Evolutionary conservation across 2,113 vertebrate species (phyloP).

Genomic region (Prietella phreatophila): DNA sequence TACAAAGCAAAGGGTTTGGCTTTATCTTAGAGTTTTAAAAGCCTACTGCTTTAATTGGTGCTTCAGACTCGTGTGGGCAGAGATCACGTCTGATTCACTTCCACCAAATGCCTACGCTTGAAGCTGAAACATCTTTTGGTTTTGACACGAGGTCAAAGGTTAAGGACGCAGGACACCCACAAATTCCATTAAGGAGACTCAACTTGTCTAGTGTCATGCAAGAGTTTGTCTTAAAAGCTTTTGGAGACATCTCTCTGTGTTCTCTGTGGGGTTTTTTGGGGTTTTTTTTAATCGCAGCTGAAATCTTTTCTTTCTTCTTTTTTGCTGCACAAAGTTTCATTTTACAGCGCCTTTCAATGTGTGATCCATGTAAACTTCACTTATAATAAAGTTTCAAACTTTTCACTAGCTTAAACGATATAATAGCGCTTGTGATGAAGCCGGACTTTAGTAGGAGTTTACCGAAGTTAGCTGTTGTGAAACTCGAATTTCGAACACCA

Average conservation of each 20-base stretch:
- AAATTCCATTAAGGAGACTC: constrained; percentile 23
- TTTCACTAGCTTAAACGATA: background rate
- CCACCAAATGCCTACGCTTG: background rate
- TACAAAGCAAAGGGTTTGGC: background rate
- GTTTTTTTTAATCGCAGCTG: background rate
- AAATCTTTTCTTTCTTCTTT: background rate
- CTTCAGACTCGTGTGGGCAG: constrained; percentile 13
- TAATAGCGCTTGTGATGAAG: background rate
- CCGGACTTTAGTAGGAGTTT: background rate
- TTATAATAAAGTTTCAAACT: background rate
- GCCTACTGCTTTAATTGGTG: constrained; percentile 1
- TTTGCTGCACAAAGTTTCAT: background rate
- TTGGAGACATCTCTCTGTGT: background rate
- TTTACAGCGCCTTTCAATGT: background rate
- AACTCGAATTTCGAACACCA: background rate
- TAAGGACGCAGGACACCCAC: background rate
- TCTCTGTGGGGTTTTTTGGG: background rate
- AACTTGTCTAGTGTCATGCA: background rate
- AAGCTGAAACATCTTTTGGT: constrained; percentile 12
- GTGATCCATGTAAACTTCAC: background rate
- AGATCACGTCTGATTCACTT: constrained; percentile 8
- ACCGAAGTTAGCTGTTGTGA: background rate
- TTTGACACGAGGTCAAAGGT: constrained; percentile 7
- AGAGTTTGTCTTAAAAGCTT: constrained; percentile 15
- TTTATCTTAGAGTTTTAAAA: constrained; percentile 19